A percentile compares a stretch with the other conserved stretches of the same genome.
phyloP scores from a whole-genome alignment of 2,888 invertebrate genomes.

The Anarsia innoxiella region DNA sequence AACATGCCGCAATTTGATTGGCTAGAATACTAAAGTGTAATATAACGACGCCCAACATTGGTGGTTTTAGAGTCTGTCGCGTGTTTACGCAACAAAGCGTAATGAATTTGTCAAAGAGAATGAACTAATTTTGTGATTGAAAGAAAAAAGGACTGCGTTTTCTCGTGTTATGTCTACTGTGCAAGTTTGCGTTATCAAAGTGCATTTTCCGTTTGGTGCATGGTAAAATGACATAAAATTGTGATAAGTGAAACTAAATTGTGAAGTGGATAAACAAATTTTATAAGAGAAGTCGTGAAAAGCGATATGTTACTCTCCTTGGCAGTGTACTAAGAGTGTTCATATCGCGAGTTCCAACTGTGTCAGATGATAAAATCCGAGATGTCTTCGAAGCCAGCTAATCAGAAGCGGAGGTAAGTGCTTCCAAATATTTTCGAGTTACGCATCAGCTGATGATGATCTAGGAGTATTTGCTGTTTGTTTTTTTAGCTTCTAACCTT shows the following conservation, averaged over 20 bases:
- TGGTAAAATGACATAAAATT: constrained; percentile 66
- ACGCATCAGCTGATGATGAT: background rate
- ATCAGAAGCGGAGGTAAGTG: constrained; percentile 82
- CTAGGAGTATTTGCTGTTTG: constrained; percentile 3
- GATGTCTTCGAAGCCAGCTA: constrained; percentile 73
- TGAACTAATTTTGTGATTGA: constrained; percentile 16
- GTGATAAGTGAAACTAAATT: constrained; percentile 51
- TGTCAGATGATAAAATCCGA: constrained; percentile 48
- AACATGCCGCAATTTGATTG: constrained; percentile 1
- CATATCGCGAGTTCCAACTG: constrained; percentile 64
- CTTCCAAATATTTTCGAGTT: constrained; percentile 21
- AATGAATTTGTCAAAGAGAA: constrained; percentile 3
- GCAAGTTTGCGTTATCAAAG: constrained; percentile 65
- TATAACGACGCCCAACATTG: background rate
- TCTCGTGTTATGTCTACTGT: constrained; percentile 44
- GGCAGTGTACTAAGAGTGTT: constrained; percentile 76
- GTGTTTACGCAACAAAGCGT: constrained; percentile 9
- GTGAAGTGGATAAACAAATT: constrained; percentile 41
- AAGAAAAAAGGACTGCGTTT: constrained; percentile 7
- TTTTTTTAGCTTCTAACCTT: constrained; percentile 11
- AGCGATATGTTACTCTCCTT: constrained; percentile 74
- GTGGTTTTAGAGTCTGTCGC: background rate
- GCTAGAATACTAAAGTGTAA: background rate
- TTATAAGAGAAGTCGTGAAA: constrained; percentile 40
- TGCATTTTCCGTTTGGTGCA: constrained; percentile 59